These are phyloP conservation scores for Pterocles orientalis DNA, from an alignment of 2,113 vertebrate genomes.

Conservation along the genomic window DNA sequence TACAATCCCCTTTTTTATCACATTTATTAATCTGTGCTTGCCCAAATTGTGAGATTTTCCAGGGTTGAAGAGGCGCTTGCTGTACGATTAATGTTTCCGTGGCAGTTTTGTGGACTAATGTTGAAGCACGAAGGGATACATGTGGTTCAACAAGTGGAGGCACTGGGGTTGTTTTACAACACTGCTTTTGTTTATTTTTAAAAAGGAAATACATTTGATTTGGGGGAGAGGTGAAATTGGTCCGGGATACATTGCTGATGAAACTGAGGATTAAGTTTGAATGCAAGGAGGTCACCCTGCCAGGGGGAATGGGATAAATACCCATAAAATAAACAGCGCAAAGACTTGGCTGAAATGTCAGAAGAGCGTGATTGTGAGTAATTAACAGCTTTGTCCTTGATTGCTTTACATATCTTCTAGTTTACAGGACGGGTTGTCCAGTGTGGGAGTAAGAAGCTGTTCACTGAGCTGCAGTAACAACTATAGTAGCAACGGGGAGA, in stretches of 20 bases:
- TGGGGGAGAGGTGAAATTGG: neutral
- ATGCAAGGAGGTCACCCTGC: neutral
- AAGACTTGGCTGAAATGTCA: neutral
- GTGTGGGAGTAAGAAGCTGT: neutral
- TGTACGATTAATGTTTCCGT: neutral
- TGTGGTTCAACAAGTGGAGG: neutral
- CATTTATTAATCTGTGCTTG: neutral
- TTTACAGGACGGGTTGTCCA: neutral
- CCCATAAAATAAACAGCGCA: neutral
- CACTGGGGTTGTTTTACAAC: neutral
- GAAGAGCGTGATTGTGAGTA: neutral
- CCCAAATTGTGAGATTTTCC: neutral
- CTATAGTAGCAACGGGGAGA: neutral
- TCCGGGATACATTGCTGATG: neutral
- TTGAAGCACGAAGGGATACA: neutral
- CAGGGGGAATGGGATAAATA: neutral
- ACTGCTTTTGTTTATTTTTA: neutral
- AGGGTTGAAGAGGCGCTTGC: neutral
- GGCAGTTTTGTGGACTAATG: neutral
- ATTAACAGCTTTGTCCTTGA: neutral
- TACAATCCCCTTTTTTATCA: neutral
- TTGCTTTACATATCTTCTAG: fast-evolving
- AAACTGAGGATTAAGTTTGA: neutral
- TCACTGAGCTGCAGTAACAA: neutral
- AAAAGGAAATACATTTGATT: neutral